Base-by-base conservation (phyloP, 2,888 invertebrate species). In the Drosophila multiciliata region DNA sequence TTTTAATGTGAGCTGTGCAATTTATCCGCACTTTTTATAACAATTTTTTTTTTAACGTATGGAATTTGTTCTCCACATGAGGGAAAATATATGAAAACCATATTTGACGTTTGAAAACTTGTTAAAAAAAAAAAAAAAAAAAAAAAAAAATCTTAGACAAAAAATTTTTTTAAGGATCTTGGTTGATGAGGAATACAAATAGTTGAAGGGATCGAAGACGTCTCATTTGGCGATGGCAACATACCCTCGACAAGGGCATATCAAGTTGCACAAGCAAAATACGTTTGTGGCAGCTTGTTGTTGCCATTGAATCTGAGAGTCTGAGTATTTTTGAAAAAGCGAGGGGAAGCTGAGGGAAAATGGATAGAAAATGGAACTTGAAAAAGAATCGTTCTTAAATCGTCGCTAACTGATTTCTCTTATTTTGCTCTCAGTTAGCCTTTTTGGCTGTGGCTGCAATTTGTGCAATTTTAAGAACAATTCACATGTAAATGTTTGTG, bases 241-340 rank as follows among this genome's bases (percentile, higher is more conserved):
- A 7, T 20, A 20, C 45, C 12, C 12, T 1, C 6, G 12, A 12
- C 20, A 12, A 45, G 45, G n/a, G 17, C 45, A 64, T 60, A 61
- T 20, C 72, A 71, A 66, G 73, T 75, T 73, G 58, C 72, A 61
- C n/a, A 48, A 54, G 35, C 66, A 66, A 63, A 66, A 66, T 58
- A 55, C 54, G 54, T 65, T 26, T 35, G 59, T 61, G 58, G 49
- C 38, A 62, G 52, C 61, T 40, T 48, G 62, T 48, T 63, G 23
- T 29, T n/a, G 50, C 45, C 54, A 33, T 15, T 38, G 26, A 26
- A 49, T 23, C 23, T 23, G 23, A 60, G 23, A 32, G 45, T 61
- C 71, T 55, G 65, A 33, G 15, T 54, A 35, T 6, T 35, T 49
- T 48, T 49, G 35, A 38, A 0, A 11, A 26, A 20, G 29, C n/a